Percentiles rank a stretch among this genome's conserved stretches.
These are phyloP conservation scores for Dufourea novaeangliae DNA, from an alignment of 1,140 invertebrate genomes.

Conservation along the genomic window DNA sequence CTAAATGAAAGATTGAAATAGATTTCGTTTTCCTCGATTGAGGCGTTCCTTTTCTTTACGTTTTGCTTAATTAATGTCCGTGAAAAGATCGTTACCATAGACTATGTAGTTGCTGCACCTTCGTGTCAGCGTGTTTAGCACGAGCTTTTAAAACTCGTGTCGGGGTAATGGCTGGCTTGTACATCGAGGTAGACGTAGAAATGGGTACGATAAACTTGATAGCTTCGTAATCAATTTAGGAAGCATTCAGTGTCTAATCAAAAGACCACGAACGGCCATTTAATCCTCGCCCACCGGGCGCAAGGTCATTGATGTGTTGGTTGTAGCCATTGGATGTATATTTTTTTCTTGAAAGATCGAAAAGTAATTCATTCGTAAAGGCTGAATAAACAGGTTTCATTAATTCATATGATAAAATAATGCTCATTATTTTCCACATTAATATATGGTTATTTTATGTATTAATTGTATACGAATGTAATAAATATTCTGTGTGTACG, in stretches of 20 bases:
- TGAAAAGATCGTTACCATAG: not conserved
- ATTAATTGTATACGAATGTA: no score
- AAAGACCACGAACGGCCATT: conserved; percentile 5
- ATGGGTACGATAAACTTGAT: conserved; percentile 22
- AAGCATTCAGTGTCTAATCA: conserved; percentile 42
- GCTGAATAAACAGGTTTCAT: no score
- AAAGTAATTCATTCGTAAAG: no score
- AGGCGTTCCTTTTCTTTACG: not conserved
- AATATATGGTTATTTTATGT: no score
- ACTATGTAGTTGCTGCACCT: not conserved
- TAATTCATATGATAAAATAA: no score
- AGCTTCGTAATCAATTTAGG: conserved; percentile 28
- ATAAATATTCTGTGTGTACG: no score
- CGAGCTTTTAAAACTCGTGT: not conserved
- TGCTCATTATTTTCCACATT: no score
- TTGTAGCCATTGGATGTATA: no score
- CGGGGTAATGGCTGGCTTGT: not conserved
- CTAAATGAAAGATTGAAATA: not conserved
- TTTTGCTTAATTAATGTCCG: not conserved
- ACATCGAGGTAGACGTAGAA: conserved; percentile 24
- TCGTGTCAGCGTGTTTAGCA: not conserved
- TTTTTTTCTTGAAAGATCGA: no score
- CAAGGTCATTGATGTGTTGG: no score
- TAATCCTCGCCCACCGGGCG: no score
- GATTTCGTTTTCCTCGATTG: not conserved